These are phyloP conservation scores for Montipora capitata DNA, from an alignment of 92 coral and sea anemone genomes.

Conservation along the genomic window DNA sequence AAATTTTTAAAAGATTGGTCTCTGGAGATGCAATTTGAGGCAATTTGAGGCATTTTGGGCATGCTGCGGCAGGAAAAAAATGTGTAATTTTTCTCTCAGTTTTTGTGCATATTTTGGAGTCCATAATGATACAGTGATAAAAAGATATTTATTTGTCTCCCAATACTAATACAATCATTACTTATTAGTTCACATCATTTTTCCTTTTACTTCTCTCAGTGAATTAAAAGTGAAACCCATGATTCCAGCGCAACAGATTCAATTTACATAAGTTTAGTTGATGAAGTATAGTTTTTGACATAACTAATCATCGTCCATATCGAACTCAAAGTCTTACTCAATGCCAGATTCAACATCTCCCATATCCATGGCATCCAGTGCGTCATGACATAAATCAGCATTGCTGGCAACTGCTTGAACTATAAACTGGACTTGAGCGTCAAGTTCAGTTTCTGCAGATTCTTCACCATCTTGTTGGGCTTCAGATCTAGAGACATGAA, in stretches of 20 bases:
- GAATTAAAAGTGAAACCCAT: constrained; percentile 15
- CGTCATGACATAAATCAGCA: constrained; percentile 41
- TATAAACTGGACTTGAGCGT: constrained; percentile 31
- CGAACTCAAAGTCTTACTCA: constrained; percentile 49
- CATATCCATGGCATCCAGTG: constrained; percentile 55
- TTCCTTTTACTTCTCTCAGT: constrained; percentile 23
- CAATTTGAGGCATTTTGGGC: constrained; percentile 33
- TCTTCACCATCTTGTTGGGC: constrained; percentile 11
- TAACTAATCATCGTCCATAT: constrained; percentile 38
- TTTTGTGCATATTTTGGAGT: constrained; percentile 41
- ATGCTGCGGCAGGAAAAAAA: constrained; percentile 28
- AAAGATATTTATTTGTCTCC: constrained; percentile 17
- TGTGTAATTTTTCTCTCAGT: constrained; percentile 21
- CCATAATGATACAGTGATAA: constrained; percentile 18
- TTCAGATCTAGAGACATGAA: constrained; percentile 13
- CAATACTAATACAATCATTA: constrained; percentile 28
- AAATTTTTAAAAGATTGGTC: neutral
- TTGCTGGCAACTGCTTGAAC: constrained; percentile 41
- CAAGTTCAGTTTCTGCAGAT: constrained; percentile 44
- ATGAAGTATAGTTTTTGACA: constrained; percentile 21
- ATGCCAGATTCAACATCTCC: constrained; percentile 35
- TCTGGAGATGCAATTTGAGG: constrained; percentile 29
- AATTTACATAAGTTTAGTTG: constrained; percentile 23
- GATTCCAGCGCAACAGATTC: constrained; percentile 7
- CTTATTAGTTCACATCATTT: constrained; percentile 23